Percentiles rank a stretch among this genome's conserved stretches.
These are phyloP conservation scores for Miniopterus natalensis DNA, from an alignment of 2,113 vertebrate genomes.

Conservation along the genomic window DNA sequence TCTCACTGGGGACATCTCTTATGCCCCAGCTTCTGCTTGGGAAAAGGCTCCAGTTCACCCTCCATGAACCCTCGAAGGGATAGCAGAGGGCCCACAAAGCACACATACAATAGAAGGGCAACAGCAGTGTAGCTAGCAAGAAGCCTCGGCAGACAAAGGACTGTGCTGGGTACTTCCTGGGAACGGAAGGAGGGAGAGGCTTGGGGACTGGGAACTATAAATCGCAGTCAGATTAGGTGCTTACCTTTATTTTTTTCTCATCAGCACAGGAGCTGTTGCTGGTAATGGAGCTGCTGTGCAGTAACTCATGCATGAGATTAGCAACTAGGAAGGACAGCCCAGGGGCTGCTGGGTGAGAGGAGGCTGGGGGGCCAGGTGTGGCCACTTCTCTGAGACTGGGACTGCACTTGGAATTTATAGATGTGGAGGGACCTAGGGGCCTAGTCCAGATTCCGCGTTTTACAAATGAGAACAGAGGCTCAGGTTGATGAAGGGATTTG, in stretches of 20 bases:
- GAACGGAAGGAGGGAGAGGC: neutral
- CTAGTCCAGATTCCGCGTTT: neutral
- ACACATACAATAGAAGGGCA: neutral
- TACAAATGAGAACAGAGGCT: neutral
- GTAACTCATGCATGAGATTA: constrained; percentile 61
- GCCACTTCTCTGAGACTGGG: neutral
- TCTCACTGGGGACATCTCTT: neutral
- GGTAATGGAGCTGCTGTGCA: constrained; percentile 64
- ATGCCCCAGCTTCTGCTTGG: neutral
- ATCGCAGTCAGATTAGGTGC: constrained; percentile 49
- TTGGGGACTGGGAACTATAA: constrained; percentile 46
- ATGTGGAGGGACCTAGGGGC: neutral
- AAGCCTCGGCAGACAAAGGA: neutral
- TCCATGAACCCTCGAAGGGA: neutral
- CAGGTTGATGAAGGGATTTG: neutral
- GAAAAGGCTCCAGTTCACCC: neutral
- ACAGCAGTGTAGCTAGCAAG: accelerated
- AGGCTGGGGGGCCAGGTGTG: neutral
- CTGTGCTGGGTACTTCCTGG: accelerated
- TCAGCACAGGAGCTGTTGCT: neutral
- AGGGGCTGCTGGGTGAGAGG: neutral
- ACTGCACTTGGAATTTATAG: neutral
- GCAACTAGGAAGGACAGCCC: neutral
- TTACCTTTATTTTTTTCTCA: constrained; percentile 69
- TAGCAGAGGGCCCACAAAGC: neutral